Evolutionary conservation across 1,140 invertebrate species (phyloP).

Genomic region (Philotrypesis tridentata): DNA sequence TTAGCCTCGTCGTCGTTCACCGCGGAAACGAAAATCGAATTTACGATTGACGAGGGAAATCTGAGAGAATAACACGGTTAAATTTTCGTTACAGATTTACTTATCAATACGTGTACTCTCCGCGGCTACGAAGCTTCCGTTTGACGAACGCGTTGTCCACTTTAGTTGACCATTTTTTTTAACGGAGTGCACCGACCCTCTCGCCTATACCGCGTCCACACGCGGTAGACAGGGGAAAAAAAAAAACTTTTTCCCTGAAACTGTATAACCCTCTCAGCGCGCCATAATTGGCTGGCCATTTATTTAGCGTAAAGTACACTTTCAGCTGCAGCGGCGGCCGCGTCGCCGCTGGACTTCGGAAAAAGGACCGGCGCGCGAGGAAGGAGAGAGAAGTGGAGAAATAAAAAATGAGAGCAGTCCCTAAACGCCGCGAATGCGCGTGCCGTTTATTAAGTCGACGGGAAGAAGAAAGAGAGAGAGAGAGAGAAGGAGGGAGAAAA

Average conservation of each 20-base stretch:
- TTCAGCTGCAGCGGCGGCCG: neutral
- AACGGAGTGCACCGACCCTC: too few species aligned
- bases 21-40: too few species aligned
- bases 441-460: constrained; percentile 55
- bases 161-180: too few species aligned
- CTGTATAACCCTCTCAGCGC: constrained; percentile 9
- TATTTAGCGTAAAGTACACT: constrained; percentile 48
- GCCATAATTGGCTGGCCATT: constrained; percentile 40
- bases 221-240: too few species aligned
- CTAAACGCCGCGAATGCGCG: constrained; percentile 35
- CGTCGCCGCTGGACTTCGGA: neutral
- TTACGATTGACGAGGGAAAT: too few species aligned
- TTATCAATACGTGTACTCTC: too few species aligned
- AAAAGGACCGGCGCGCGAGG: constrained; percentile 1
- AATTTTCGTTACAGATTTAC: too few species aligned
- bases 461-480: constrained; percentile 47
- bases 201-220: too few species aligned
- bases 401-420: neutral
- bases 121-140: too few species aligned
- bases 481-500: constrained; percentile 28
- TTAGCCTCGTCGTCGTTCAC: too few species aligned
- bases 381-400: constrained; percentile 13
- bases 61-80: too few species aligned
- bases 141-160: too few species aligned
- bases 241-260: neutral